A percentile compares a stretch with the other conserved stretches of the same genome.
These are phyloP conservation scores for Falco peregrinus DNA, from an alignment of 2,797 vertebrate genomes.

Conservation along the genomic window DNA sequence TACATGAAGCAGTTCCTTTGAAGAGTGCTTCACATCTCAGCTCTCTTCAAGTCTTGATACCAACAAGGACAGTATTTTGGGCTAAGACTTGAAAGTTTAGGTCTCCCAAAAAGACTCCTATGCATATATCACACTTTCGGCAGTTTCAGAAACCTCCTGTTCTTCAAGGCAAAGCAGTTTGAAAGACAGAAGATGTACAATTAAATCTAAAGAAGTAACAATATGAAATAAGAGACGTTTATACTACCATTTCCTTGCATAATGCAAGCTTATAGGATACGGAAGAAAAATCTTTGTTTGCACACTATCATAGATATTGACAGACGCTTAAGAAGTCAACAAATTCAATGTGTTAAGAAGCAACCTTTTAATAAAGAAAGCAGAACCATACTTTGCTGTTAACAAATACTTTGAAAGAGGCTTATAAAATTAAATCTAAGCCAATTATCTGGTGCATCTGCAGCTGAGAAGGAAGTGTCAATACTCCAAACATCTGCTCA, in stretches of 20 bases:
- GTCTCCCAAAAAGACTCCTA: not conserved
- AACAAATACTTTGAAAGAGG: conserved; percentile 56
- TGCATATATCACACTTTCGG: not conserved
- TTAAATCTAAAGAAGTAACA: conserved; percentile 15
- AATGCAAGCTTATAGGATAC: conserved; percentile 37
- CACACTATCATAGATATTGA: not conserved
- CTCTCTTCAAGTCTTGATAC: not conserved
- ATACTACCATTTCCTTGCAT: conserved; percentile 28
- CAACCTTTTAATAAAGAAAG: conserved; percentile 61
- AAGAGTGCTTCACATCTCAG: not conserved
- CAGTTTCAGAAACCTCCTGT: conserved; percentile 21
- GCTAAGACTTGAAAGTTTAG: not conserved
- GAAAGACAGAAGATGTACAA: not conserved
- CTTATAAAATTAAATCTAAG: conserved; percentile 37
- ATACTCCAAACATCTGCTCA: conserved; percentile 71
- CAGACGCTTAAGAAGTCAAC: conserved; percentile 26
- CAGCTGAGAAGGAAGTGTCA: conserved; percentile 75
- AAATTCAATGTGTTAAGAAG: conserved; percentile 31
- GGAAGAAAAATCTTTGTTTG: conserved; percentile 66
- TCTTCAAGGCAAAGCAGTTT: not conserved
- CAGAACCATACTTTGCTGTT: conserved; percentile 40
- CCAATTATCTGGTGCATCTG: conserved; percentile 57
- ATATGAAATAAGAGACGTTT: conserved; percentile 1
- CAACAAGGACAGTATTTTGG: not conserved
- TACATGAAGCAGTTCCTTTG: not conserved